phyloP scores from a whole-genome alignment of 2,888 invertebrate species.

The Tubulanus polymorphus region DNA sequence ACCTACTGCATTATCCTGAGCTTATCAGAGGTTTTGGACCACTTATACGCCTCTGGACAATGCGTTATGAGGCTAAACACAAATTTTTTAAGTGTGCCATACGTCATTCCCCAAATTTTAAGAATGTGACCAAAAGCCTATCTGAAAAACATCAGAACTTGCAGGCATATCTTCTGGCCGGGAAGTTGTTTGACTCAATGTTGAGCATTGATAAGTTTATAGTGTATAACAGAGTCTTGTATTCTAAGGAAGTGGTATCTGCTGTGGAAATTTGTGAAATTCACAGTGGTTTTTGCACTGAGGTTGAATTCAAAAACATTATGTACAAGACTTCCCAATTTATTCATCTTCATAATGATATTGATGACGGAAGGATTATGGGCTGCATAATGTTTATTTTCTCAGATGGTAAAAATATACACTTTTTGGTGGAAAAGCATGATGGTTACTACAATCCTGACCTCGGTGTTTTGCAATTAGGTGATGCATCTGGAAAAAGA shows the following conservation, averaged over 20 bases:
- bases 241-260: too few relatives aligned
- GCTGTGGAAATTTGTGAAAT: too few relatives aligned
- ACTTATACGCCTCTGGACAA: conserved; percentile 12
- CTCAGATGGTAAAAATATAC: too few relatives aligned
- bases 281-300: too few relatives aligned
- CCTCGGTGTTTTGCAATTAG: neutral
- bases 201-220: too few relatives aligned
- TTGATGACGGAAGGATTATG: too few relatives aligned
- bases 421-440: neutral
- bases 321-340: too few relatives aligned
- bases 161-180: neutral
- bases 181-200: neutral
- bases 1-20: conserved; percentile 16
- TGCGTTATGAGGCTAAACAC: conserved; percentile 20
- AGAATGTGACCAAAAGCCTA: conserved; percentile 10
- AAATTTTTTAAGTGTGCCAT: conserved; percentile 15
- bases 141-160: conserved; percentile 13
- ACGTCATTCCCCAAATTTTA: conserved; percentile 10
- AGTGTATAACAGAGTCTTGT: too few relatives aligned
- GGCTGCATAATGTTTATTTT: too few relatives aligned
- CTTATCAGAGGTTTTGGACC: conserved; percentile 16
- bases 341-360: too few relatives aligned
- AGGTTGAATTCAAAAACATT: too few relatives aligned
- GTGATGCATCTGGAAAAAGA: neutral
- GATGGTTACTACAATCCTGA: neutral